These are phyloP conservation scores for Porites divaricata DNA, from an alignment of 92 coral and sea anemone genomes.

Conservation along the genomic window DNA sequence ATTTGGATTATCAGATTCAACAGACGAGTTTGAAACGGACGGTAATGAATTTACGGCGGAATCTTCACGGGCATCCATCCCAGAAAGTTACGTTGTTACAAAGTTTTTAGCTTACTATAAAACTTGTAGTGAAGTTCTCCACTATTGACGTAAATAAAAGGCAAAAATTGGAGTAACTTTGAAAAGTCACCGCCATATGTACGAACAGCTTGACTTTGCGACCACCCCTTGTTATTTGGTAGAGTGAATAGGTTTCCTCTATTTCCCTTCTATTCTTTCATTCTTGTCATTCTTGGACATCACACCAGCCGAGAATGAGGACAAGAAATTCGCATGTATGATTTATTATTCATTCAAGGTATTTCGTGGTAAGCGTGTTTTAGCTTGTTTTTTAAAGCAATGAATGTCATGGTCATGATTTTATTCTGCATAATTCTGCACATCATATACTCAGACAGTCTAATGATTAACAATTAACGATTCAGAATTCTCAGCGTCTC, in stretches of 20 bases:
- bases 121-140: neutral
- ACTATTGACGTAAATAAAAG: neutral
- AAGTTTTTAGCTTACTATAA: neutral
- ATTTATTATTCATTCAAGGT: too few relatives aligned
- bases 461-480: too few relatives aligned
- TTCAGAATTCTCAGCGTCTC: too few relatives aligned
- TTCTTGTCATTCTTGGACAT: neutral
- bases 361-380: too few relatives aligned
- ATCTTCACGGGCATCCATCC: constrained; percentile 17
- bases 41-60: constrained; percentile 15
- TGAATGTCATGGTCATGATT: too few relatives aligned
- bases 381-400: too few relatives aligned
- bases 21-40: constrained; percentile 22
- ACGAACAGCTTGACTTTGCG: constrained; percentile 16
- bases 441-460: too few relatives aligned
- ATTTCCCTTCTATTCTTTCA: neutral
- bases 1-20: neutral
- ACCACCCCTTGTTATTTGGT: constrained; percentile 50
- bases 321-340: too few relatives aligned
- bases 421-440: too few relatives aligned
- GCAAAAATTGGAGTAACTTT: neutral
- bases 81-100: neutral
- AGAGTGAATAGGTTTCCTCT: neutral
- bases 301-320: too few relatives aligned
- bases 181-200: constrained; percentile 16